A percentile compares a stretch with the other conserved stretches of the same genome.
Evolutionary conservation across 2,797 vertebrate genomes (phyloP).

Genomic region (Lophotriccus pileatus): DNA sequence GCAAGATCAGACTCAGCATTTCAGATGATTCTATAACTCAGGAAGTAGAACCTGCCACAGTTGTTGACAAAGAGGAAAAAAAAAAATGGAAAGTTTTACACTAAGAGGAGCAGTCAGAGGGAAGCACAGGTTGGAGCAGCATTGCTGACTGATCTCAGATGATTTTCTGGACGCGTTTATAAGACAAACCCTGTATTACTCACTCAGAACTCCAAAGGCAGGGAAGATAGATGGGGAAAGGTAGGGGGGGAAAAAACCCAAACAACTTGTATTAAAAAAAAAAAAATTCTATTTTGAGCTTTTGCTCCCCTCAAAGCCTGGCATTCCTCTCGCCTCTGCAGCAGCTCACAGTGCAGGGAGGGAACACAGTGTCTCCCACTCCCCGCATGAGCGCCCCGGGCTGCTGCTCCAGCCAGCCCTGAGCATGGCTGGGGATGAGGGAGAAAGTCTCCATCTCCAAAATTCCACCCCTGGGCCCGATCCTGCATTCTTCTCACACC

Average conservation of each 20-base stretch:
- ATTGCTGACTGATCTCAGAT: background rate
- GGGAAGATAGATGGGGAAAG: background rate
- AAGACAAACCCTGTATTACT: background rate
- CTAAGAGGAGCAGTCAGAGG: background rate
- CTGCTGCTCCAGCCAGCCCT: background rate
- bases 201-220: background rate
- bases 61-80: background rate
- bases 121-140: background rate
- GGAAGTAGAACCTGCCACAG: constrained; percentile 12
- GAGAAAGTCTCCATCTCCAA: background rate
- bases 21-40: background rate
- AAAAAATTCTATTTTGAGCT: background rate
- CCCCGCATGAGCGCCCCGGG: background rate
- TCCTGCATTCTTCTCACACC: constrained; percentile 17
- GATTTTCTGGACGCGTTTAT: background rate
- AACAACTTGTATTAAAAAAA: background rate
- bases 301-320: background rate
- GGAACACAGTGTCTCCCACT: background rate
- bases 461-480: background rate
- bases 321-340: background rate
- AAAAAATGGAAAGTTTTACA: background rate
- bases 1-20: background rate
- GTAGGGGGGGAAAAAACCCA: rapidly evolving
- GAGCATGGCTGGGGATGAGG: background rate
- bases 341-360: background rate